These are phyloP conservation scores for Helleia helle DNA, from an alignment of 2,888 invertebrate genomes.

Conservation along the genomic window DNA sequence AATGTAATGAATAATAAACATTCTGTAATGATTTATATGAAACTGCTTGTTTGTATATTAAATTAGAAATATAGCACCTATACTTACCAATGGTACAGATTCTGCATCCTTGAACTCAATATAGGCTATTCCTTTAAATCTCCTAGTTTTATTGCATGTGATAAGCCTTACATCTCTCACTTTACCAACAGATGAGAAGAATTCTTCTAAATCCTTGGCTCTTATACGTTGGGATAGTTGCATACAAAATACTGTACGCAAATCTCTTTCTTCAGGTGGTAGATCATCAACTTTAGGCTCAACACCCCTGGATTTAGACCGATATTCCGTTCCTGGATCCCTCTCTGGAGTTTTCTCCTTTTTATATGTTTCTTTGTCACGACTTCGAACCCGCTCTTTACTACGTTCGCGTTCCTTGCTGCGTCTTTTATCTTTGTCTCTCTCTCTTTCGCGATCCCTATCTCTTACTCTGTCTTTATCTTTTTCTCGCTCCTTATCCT, in stretches of 20 bases:
- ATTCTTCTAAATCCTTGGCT: constrained; percentile 96
- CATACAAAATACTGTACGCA: constrained; percentile 99
- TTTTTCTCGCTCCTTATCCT: constrained; percentile 38
- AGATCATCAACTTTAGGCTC: constrained; percentile 81
- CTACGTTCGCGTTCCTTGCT: constrained; percentile 33
- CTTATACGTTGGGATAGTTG: constrained; percentile 95
- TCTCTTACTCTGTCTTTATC: constrained; percentile 25
- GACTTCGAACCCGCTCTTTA: constrained; percentile 34
- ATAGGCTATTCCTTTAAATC: constrained; percentile 99
- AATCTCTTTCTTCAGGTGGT: constrained; percentile 97
- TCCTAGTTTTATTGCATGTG: constrained; percentile 97
- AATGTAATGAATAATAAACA: no score
- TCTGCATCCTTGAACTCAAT: constrained; percentile 99
- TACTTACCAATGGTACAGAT: constrained; percentile 91
- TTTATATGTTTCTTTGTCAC: constrained; percentile 34
- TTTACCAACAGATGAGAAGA: constrained; percentile 98
- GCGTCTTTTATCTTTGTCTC: constrained; percentile 37
- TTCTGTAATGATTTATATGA: no score
- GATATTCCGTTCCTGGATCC: constrained; percentile 45
- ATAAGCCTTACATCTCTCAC: constrained; percentile 98
- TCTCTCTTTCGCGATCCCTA: constrained; percentile 28
- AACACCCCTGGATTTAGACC: constrained; percentile 65
- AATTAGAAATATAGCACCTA: no score
- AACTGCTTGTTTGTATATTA: no score
- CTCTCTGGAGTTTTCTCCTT: constrained; percentile 48